Base-by-base conservation (phyloP, 2,888 invertebrate species). In the Coenonympha arcania region DNA sequence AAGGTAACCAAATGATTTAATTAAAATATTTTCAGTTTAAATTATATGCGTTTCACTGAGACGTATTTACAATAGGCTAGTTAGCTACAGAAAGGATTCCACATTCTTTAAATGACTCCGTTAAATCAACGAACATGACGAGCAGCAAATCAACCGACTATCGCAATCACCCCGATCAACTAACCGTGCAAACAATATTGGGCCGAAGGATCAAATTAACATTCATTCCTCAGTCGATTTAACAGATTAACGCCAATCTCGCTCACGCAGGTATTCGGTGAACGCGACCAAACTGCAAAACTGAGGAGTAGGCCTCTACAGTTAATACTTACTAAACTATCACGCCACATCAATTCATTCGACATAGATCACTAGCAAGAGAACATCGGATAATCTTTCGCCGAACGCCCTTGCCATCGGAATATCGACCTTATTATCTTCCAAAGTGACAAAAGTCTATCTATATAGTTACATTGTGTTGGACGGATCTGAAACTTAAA, bases 241-340 rank as follows among this genome's bases (percentile, higher is more conserved):
- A 73, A 72, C 70, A 76, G 78, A 79, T 80, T 76, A 79, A 75
- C 73, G 69, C 71, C 75, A 76, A 77, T 79, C 76, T 76, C 72
- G 57, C 62, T 56, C 52, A 61, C 55, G 58, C 61, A 63, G 61
- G 60, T 58, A 73, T 70, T 71, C 66, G 60, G 60, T 58, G 68
- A 68, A 71, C 72, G 73, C 69, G 70, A 66, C 71, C 68, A 48
- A 69, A 71, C 71, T 75, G 67, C 69, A 69, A 69, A 71, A 60
- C 64, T 60, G 60, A 61, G 58, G 63, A 65, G 62, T 66, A 64
- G 69, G 68, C 69, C 71, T 68, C 63, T 65, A 68, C 68, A 66
- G 68, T 71, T 76, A 78, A 81, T 78, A 77, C 73, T 73, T 60
- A 71, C 70, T 75, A 77, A 78, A 81, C 81, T 81, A 76, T 78